phyloP scores from a whole-genome alignment of 1,140 invertebrate species.

The Panulirus ornatus region DNA sequence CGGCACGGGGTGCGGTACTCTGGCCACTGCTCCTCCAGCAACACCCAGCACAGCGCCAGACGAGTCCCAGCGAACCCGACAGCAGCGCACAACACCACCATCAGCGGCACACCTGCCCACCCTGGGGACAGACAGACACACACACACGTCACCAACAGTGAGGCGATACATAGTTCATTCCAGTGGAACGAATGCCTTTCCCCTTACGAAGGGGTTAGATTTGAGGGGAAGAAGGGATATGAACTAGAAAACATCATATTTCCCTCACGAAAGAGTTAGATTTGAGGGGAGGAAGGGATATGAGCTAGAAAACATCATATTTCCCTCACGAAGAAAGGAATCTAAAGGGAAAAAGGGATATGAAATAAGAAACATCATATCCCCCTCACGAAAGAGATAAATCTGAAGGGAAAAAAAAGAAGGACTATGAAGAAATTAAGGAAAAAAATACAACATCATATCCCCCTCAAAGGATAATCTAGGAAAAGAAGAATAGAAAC shows the following conservation, averaged over 20 bases:
- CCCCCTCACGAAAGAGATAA: not conserved
- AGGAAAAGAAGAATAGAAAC: no score
- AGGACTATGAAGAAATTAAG: not conserved
- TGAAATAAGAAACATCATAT: not conserved
- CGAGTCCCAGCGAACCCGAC: slow-evolving; percentile 21
- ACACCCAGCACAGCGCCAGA: slow-evolving; percentile 61
- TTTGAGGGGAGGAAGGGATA: not conserved
- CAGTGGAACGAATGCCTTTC: not conserved
- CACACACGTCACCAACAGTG: no score
- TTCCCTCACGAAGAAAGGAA: not conserved
- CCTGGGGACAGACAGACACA: slow-evolving; percentile 7
- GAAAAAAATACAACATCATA: not conserved
- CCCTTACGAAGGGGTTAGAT: not conserved
- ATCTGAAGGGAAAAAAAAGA: not conserved
- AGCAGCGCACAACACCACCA: slow-evolving; percentile 19
- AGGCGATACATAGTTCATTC: no score
- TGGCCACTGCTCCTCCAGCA: slow-evolving; percentile 64
- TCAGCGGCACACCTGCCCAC: slow-evolving; percentile 25
- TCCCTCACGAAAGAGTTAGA: not conserved
- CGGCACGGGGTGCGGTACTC: slow-evolving; percentile 38
- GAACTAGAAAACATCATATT: not conserved
- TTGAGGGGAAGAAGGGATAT: not conserved
- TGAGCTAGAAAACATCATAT: not conserved
- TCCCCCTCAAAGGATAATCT: no score
- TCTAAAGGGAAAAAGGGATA: not conserved